phyloP scores from a whole-genome alignment of 2,113 vertebrate genomes.

The Vulpes ferrilata region DNA sequence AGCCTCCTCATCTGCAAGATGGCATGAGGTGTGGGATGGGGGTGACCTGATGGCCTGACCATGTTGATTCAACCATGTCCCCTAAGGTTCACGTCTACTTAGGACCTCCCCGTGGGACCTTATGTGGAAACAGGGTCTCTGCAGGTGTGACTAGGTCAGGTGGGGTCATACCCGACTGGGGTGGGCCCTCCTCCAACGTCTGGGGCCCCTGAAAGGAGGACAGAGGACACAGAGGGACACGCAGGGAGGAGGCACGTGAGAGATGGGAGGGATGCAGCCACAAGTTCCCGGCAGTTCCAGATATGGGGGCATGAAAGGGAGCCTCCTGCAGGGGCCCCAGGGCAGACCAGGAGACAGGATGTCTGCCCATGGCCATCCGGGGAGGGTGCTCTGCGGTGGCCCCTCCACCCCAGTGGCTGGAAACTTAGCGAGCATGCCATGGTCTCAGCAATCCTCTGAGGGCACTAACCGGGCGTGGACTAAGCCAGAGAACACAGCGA shows the following conservation, averaged over 20 bases:
- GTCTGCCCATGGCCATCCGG: too few relatives aligned
- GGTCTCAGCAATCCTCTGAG: background rate
- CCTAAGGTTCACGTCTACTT: background rate
- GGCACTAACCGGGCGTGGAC: background rate
- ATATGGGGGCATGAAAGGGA: background rate
- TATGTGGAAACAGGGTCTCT: background rate
- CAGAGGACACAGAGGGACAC: background rate
- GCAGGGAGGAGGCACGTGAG: accelerated
- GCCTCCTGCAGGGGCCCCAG: background rate
- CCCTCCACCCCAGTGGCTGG: background rate
- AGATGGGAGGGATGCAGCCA: background rate
- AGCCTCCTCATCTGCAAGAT: background rate
- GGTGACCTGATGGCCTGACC: too few relatives aligned
- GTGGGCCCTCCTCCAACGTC: background rate
- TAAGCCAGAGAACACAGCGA: background rate
- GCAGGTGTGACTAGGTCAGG: background rate
- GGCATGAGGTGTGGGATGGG: too few relatives aligned
- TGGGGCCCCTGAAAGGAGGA: background rate
- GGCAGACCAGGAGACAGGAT: background rate
- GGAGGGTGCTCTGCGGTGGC: too few relatives aligned
- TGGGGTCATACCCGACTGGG: background rate
- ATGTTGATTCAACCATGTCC: accelerated
- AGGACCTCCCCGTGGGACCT: background rate
- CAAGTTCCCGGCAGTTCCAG: background rate
- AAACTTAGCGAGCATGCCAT: background rate